Conservation (phyloP, 2,888 invertebrate genomes). For the Sipha maydis region DNA sequence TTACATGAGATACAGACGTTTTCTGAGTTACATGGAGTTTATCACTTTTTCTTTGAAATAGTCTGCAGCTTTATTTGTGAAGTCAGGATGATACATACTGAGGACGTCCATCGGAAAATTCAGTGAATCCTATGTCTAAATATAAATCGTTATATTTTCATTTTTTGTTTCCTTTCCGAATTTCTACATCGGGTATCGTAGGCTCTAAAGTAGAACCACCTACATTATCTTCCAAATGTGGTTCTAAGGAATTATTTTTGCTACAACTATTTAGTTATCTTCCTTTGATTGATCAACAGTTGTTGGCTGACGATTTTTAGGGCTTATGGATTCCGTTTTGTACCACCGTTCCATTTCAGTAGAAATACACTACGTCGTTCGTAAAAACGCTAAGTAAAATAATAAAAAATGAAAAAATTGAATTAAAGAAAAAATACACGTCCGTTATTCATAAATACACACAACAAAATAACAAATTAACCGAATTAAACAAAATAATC, state of each 20-base stretch:
- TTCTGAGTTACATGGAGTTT: conserved; percentile 52
- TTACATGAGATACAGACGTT: conserved; percentile 33
- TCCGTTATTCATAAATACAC: conserved; percentile 12
- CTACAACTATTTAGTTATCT: neutral
- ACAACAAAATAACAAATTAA: neutral
- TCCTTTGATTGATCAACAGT: conserved; percentile 18
- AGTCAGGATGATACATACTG: conserved; percentile 62
- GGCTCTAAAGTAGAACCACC: neutral
- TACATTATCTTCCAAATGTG: neutral
- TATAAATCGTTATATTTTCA: conserved; percentile 46
- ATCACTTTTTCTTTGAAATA: conserved; percentile 55
- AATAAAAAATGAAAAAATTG: conserved; percentile 8
- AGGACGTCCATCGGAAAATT: conserved; percentile 36
- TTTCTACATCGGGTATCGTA: conserved; percentile 19
- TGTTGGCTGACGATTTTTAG: conserved; percentile 23
- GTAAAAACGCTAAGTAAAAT: neutral
- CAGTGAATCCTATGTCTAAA: conserved; percentile 40
- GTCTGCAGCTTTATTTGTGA: conserved; percentile 61
- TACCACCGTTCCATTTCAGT: conserved; percentile 16
- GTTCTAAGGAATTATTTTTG: neutral
- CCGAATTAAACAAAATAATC: neutral
- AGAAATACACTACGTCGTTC: conserved; percentile 2
- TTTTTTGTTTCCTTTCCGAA: conserved; percentile 17
- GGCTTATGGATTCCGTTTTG: conserved; percentile 4
- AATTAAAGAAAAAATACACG: conserved; percentile 11